Percentiles rank a stretch among this genome's conserved stretches.
phyloP scores from a whole-genome alignment of 2,113 vertebrate species.

The Gymnocephalus cernua region DNA sequence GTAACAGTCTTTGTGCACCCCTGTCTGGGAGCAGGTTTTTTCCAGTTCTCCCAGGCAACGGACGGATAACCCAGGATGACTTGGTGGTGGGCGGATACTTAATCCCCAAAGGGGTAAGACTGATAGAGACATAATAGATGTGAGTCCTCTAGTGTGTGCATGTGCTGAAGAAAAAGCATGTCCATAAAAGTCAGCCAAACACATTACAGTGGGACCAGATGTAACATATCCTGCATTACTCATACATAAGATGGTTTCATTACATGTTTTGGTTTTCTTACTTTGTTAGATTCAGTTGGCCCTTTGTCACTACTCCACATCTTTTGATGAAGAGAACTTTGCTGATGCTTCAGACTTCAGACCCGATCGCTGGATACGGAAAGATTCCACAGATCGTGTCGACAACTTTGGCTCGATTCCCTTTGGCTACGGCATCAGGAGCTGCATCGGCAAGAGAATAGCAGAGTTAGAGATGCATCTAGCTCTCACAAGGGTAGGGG shows the following conservation, averaged over 20 bases:
- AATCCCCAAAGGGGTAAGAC: conserved; percentile 93
- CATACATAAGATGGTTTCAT: conserved; percentile 62
- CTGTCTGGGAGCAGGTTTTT: conserved; percentile 87
- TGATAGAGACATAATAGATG: conserved; percentile 26
- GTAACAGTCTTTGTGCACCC: conserved; percentile 61
- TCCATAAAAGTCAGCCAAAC: conserved; percentile 26
- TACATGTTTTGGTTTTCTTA: neutral
- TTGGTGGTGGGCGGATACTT: conserved; percentile 91
- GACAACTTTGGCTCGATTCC: conserved; percentile 96
- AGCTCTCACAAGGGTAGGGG: conserved; percentile 86
- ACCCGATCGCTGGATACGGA: conserved; percentile 91
- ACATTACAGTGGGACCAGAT: conserved; percentile 47
- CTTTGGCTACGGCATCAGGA: conserved; percentile 93
- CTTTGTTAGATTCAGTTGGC: conserved; percentile 90
- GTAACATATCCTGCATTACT: conserved; percentile 66
- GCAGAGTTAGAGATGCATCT: conserved; percentile 94
- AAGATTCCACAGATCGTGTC: conserved; percentile 86
- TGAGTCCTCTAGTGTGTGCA: conserved; percentile 22
- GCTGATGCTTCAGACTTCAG: conserved; percentile 83
- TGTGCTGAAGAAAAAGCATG: conserved; percentile 32
- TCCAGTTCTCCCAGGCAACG: conserved; percentile 94
- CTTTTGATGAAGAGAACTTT: conserved; percentile 89
- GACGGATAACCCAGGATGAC: conserved; percentile 92
- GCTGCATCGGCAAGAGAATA: conserved; percentile 91
- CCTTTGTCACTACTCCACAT: conserved; percentile 93